Evolutionary conservation across 1,140 invertebrate species (phyloP).

Genomic region (Argopecten irradians): DNA sequence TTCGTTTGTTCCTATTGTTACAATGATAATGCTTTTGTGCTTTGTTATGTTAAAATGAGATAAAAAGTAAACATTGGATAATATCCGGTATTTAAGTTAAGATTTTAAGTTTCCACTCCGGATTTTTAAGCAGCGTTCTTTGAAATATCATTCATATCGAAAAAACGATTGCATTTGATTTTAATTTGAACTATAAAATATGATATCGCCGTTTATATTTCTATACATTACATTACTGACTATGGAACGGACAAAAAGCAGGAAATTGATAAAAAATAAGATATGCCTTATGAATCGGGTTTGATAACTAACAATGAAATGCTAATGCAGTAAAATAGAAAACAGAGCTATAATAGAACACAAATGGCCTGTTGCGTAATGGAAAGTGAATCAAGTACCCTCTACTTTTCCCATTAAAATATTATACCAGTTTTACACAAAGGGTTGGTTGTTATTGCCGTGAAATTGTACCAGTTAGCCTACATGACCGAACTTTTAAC

Average conservation of each 20-base stretch:
- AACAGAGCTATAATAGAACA: not conserved
- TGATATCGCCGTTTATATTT: too few relatives aligned
- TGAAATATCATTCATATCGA: too few relatives aligned
- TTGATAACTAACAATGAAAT: not conserved
- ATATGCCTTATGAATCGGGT: not conserved
- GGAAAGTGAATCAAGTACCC: not conserved
- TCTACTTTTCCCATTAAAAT: not conserved
- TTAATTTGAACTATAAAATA: too few relatives aligned
- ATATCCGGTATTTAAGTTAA: too few relatives aligned
- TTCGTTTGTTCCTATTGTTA: too few relatives aligned
- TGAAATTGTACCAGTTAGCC: not conserved
- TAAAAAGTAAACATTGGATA: too few relatives aligned
- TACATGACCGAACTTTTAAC: not conserved
- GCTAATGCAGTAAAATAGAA: not conserved
- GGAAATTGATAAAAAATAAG: slow-evolving; percentile 12
- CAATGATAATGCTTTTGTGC: too few relatives aligned
- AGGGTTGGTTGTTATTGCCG: not conserved
- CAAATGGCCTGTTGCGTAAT: not conserved
- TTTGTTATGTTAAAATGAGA: too few relatives aligned
- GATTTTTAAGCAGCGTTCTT: too few relatives aligned
- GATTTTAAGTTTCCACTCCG: too few relatives aligned
- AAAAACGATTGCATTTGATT: too few relatives aligned
- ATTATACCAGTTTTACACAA: not conserved
- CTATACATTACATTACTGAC: not conserved
- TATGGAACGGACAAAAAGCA: not conserved